These are phyloP conservation scores for Anthophora plumipes DNA, from an alignment of 2,888 invertebrate genomes.

Conservation along the genomic window DNA sequence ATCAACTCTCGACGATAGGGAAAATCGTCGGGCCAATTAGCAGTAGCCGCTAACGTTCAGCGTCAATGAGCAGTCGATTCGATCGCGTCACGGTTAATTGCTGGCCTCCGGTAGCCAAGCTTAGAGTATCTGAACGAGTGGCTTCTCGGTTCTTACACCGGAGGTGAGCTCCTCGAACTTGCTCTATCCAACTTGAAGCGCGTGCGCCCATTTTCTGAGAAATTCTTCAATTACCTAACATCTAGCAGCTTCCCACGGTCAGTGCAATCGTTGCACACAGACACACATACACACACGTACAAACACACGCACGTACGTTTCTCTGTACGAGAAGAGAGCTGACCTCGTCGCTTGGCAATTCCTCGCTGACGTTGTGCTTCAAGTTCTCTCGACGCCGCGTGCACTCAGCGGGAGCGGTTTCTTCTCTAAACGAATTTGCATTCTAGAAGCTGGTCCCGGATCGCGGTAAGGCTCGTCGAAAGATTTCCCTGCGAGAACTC, in stretches of 20 bases:
- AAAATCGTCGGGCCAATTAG: slow-evolving; percentile 21
- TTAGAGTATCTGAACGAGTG: background rate
- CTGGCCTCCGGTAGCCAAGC: slow-evolving; percentile 6
- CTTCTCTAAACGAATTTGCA: slow-evolving; percentile 67
- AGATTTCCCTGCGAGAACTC: slow-evolving; percentile 22
- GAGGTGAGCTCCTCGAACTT: slow-evolving; percentile 33
- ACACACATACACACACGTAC: background rate
- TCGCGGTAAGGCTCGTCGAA: slow-evolving; percentile 40
- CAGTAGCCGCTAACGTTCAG: background rate
- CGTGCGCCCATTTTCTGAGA: slow-evolving; percentile 64
- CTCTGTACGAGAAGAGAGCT: slow-evolving; percentile 7
- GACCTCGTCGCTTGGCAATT: slow-evolving; percentile 48
- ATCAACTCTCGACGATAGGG: background rate
- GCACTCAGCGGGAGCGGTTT: slow-evolving; percentile 50
- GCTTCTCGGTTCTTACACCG: slow-evolving; percentile 1
- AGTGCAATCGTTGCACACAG: slow-evolving; percentile 39
- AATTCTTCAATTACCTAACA: slow-evolving; percentile 72
- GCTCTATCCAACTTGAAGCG: slow-evolving; percentile 12
- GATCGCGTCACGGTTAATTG: slow-evolving; percentile 66
- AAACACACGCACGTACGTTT: background rate
- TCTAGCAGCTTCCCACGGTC: slow-evolving; percentile 68
- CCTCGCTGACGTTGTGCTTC: slow-evolving; percentile 3
- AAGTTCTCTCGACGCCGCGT: slow-evolving; percentile 15
- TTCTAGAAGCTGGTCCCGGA: slow-evolving; percentile 39
- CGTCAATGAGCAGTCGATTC: slow-evolving; percentile 45